Conservation (phyloP, 2,888 invertebrate genomes). For the Drosophila aldrichi region DNA sequence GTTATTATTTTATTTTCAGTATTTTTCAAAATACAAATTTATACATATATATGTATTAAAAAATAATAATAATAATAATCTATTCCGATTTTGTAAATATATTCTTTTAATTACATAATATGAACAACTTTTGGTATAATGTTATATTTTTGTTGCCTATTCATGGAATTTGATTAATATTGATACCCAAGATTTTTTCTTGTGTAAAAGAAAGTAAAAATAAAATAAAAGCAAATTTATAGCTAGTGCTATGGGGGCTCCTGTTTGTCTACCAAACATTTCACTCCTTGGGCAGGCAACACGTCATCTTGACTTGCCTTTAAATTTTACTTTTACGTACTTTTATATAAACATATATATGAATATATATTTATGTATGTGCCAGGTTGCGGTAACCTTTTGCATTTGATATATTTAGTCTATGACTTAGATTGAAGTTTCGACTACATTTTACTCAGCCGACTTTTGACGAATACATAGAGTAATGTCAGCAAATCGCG, state of each 20-base stretch:
- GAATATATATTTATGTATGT: not conserved
- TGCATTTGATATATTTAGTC: conserved; percentile 51
- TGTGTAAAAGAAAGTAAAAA: too few relatives aligned
- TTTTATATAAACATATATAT: not conserved
- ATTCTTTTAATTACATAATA: too few relatives aligned
- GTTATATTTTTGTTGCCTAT: too few relatives aligned
- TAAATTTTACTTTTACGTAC: conserved; percentile 10
- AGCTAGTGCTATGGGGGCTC: conserved; percentile 31
- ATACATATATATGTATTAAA: too few relatives aligned
- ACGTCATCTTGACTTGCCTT: conserved; percentile 46
- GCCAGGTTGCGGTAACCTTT: conserved; percentile 53
- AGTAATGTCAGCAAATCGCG: conserved; percentile 59
- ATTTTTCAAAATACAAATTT: too few relatives aligned
- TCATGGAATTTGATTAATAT: too few relatives aligned
- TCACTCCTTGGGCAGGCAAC: conserved; percentile 18
- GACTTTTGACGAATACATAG: conserved; percentile 46
- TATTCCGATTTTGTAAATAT: too few relatives aligned
- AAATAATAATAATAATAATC: too few relatives aligned
- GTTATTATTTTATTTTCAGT: too few relatives aligned
- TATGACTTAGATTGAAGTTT: conserved; percentile 12
- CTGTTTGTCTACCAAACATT: conserved; percentile 53
- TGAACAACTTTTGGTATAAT: too few relatives aligned
- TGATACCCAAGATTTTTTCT: too few relatives aligned
- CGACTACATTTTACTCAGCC: not conserved
- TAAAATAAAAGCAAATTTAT: conserved; percentile 12